Evolutionary conservation across 2,113 vertebrate species (phyloP), one percentile per base, ranked within the genome.

Genomic region (Dryoscopus gambensis): DNA sequence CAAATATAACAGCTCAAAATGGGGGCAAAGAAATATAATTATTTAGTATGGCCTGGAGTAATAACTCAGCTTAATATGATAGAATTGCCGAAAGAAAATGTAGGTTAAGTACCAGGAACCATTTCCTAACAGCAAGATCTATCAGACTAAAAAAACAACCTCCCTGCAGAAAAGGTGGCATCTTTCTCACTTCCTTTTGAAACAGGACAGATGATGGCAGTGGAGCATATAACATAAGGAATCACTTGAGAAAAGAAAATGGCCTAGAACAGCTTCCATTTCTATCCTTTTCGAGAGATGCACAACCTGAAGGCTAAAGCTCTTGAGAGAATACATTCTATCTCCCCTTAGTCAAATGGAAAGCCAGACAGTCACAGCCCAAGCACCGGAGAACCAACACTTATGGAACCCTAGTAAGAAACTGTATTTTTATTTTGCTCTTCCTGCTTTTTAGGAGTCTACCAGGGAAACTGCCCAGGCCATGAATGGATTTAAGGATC

Each of bases 81-180:
- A 78, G 55, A 97, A 94, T 82, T 19, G 5, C 47, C 62, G 84
- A 28, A 81, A 78, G 68, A 87, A 92, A 89, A 78, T 64, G 55
- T 69, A 93, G 92, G 90, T 93, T 92, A 93, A 94, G 46, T 93
- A 95, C 22, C 49, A 94, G 40, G 52, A 87, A 89, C 49, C 24
- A n/a, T 71, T 84, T 90, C 75, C 64, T 86, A 92, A 57, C 47
- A 88, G 55, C 46, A 91, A 80, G 39, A 80, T 62, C 75, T 59
- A 76, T 50, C 47, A 78, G 56, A 70, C 47, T 46, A 0, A 83
- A 70, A 56, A 82, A 64, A 56, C 5, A 71, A 52, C 30, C 35
- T 56, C 39, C 47, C 27, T 3, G 1, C 55, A 77, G 50, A 77
- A 82, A 56, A 83, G 22, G 70, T 63, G 15, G 53, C 44, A 90